These are phyloP conservation scores for Otolemur crassicaudatus DNA, from an alignment of 2,797 vertebrate species.

Conservation along the genomic window DNA sequence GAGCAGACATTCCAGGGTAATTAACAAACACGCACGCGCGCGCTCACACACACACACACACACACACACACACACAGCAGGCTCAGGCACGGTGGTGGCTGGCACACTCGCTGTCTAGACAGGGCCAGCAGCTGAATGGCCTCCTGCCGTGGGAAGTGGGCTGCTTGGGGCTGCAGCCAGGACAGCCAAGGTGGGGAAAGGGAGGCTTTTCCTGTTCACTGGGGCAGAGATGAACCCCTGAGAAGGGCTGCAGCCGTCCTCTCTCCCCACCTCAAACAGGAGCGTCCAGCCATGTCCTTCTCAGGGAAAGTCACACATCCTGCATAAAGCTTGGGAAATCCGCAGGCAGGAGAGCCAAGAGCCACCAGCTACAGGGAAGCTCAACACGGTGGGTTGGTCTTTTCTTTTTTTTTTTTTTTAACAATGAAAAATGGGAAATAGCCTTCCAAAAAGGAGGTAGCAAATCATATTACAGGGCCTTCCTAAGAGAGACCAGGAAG, in stretches of 20 bases:
- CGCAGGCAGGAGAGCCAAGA: not conserved
- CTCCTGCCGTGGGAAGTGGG: conserved; percentile 11
- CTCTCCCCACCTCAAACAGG: not conserved
- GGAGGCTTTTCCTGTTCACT: not conserved
- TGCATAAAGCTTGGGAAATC: not conserved
- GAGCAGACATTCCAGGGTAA: conserved; percentile 72
- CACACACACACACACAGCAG: not conserved
- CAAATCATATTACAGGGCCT: fast-evolving
- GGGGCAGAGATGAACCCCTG: not conserved
- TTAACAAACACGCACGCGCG: not conserved
- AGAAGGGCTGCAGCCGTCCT: not conserved
- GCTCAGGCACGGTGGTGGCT: conserved; percentile 36
- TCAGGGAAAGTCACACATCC: not conserved
- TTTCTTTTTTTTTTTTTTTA: not conserved
- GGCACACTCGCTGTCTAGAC: conserved; percentile 78
- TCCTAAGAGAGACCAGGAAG: not conserved
- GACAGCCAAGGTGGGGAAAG: not conserved
- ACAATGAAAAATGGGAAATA: fast-evolving
- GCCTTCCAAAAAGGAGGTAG: not conserved
- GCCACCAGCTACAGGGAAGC: not conserved
- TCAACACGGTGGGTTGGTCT: fast-evolving
- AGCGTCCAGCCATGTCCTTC: not conserved
- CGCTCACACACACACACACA: not conserved
- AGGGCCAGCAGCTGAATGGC: conserved; percentile 71
- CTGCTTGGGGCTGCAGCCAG: not conserved